A percentile compares a stretch with the other conserved stretches of the same genome.
Evolutionary conservation across 1,140 invertebrate species (phyloP).

Genomic region (Musca domestica): DNA sequence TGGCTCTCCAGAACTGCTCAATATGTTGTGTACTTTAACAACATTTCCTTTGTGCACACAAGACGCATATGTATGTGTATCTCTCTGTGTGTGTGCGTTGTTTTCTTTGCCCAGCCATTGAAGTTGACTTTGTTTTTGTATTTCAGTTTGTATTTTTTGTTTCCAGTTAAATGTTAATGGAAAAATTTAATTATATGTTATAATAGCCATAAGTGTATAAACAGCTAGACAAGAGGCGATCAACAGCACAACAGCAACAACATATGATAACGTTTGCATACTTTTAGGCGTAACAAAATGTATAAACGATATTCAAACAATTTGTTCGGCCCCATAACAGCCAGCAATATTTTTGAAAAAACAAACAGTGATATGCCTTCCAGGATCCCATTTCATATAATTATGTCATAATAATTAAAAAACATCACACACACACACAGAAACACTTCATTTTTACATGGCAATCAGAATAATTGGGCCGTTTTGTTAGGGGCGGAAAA

Average conservation of each 20-base stretch:
- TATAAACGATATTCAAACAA: not conserved
- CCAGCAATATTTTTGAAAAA: too few relatives aligned
- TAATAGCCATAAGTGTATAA: constrained; percentile 11
- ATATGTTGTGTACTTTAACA: too few relatives aligned
- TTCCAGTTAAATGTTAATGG: constrained; percentile 17
- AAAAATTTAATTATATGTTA: constrained; percentile 21
- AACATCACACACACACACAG: constrained; percentile 1
- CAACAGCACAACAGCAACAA: not conserved
- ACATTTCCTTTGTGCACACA: too few relatives aligned
- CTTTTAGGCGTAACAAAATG: not conserved
- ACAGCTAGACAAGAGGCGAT: not conserved
- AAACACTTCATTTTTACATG: too few relatives aligned
- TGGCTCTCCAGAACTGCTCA: too few relatives aligned
- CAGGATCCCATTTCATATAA: not conserved
- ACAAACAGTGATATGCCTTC: not conserved
- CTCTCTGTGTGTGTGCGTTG: not conserved
- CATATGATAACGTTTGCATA: constrained; percentile 6
- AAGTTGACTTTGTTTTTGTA: not conserved
- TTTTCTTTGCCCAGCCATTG: not conserved
- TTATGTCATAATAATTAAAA: constrained; percentile 19
- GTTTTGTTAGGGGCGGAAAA: too few relatives aligned
- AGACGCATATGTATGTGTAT: too few relatives aligned
- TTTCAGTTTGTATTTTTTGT: not conserved
- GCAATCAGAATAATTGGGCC: too few relatives aligned
- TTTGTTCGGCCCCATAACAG: too few relatives aligned